phyloP scores from a whole-genome alignment of 2,113 vertebrate genomes.

The Tylochromis polylepis region DNA sequence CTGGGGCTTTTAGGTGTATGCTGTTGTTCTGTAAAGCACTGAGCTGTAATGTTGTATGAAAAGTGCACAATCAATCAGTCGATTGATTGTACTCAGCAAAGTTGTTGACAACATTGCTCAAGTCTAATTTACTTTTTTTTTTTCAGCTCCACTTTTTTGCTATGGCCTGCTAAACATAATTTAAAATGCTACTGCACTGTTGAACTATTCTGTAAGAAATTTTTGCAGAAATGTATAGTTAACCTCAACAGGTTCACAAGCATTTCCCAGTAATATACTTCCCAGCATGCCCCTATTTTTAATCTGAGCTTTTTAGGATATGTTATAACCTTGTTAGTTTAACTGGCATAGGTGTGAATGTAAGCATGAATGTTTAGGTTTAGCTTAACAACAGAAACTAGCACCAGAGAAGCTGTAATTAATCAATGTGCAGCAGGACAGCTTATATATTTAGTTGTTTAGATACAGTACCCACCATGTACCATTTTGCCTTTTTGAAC shows the following conservation, averaged over 20 bases:
- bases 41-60: no score
- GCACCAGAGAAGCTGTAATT: neutral
- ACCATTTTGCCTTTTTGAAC: neutral
- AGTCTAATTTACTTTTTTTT: no score
- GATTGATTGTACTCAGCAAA: no score
- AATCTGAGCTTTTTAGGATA: neutral
- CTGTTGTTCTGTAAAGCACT: no score
- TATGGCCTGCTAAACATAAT: no score
- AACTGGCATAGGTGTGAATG: neutral
- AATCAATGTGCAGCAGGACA: neutral
- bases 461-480: neutral
- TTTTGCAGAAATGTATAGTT: neutral
- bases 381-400: neutral
- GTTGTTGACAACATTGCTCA: no score
- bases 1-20: no score
- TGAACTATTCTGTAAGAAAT: no score
- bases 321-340: neutral
- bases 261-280: neutral
- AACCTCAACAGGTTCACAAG: neutral
- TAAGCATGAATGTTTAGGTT: neutral
- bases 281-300: neutral
- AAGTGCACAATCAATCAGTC: no score
- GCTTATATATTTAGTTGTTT: neutral
- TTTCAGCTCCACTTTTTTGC: no score
- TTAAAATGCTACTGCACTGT: neutral